Evolutionary conservation across 2,797 vertebrate species (phyloP).

Genomic region (Pangasius mekongensis): DNA sequence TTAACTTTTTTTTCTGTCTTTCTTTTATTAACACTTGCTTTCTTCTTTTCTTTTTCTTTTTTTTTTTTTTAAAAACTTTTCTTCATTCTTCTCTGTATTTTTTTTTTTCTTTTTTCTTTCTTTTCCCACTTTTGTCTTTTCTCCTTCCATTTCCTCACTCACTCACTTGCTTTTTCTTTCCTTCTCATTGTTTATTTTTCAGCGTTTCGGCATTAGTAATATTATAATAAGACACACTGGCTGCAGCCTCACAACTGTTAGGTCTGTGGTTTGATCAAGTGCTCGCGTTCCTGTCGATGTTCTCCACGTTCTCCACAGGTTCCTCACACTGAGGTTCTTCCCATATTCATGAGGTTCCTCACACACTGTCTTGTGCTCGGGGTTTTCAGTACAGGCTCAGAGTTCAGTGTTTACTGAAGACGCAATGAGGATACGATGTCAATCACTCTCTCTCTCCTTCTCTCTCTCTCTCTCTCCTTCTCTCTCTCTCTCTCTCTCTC

Average conservation of each 20-base stretch:
- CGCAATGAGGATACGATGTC: background rate
- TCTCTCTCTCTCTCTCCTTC: background rate
- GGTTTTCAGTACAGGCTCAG: background rate
- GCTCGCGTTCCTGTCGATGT: background rate
- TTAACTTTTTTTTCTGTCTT: no score
- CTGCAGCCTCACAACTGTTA: background rate
- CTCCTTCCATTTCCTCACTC: background rate
- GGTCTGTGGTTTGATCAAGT: background rate
- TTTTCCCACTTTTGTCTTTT: background rate
- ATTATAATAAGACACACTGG: background rate
- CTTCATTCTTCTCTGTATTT: background rate
- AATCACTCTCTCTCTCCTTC: background rate
- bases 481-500: slow-evolving; percentile 29
- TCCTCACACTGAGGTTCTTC: background rate
- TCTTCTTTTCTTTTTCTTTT: background rate
- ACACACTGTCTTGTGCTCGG: background rate
- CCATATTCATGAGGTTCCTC: background rate
- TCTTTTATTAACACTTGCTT: background rate
- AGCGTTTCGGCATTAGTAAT: background rate
- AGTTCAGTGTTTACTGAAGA: background rate
- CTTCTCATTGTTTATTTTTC: background rate
- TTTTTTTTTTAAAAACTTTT: background rate
- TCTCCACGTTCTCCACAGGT: background rate
- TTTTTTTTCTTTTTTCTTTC: background rate
- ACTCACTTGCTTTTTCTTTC: background rate